Evolutionary conservation across 64 coral and sea anemone genomes (phyloP), one percentile per base, ranked within the genome.

Genomic region (Catalaphyllia jardinei): DNA sequence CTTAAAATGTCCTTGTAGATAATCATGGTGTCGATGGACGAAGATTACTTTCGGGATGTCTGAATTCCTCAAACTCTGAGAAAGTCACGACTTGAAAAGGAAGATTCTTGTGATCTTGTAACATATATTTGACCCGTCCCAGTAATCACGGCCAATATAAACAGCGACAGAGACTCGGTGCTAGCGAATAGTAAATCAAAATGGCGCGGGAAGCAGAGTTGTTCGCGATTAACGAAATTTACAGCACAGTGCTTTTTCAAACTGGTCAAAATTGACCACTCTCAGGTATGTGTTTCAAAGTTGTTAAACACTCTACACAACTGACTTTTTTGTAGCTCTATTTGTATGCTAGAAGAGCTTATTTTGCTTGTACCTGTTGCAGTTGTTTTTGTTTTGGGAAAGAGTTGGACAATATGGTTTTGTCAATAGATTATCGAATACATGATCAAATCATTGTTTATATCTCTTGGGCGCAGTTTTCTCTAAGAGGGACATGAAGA

Each of bases 401-500:
- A 65, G 67, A 13, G 51, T 15, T 3, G 19, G 10, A 8, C 42
- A n/a, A n/a, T n/a, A 46, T 46, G 42, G 42, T 46, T 46, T 46
- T 46, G 42, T 5, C 42, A 46, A 9, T 29, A 39, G 63, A 24
- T 67, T 38, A 61, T 63, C 35, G 79, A 12, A 82, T 35, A 59
- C 6, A 82, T 82, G 79, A 82, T 62, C 57, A 82, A 62, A 39
- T 82, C 59, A 12, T 39, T 67, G 80, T 69, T 84, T 84, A 50
- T 13, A 39, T 69, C 46, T 51, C 5, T 52, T 3, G 49, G 62
- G 8, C 57, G 77, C 17, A 64, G 20, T 22, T 38, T 65, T n/a
- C 61, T 67, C 20, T 11, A 17, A 33, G 80, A 42, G 29, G 24
- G n/a, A 75, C 2, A 87, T 87, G 86, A 87, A 87, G 72, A 87